These are phyloP conservation scores for Lonchura striata DNA, from an alignment of 2,113 vertebrate genomes.

Conservation along the genomic window DNA sequence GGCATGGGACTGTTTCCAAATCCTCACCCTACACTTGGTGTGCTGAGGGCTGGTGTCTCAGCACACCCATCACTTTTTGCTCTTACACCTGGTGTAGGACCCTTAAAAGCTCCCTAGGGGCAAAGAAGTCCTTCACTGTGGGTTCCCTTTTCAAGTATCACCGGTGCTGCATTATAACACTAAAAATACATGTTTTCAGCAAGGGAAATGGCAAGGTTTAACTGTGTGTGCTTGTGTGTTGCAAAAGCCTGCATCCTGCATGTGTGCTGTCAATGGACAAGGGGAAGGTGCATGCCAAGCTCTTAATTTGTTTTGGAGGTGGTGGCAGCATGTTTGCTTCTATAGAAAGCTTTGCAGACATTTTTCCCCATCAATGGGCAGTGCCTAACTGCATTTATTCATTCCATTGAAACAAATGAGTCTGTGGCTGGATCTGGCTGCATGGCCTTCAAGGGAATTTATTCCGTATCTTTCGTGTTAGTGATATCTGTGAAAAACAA, in stretches of 20 bases:
- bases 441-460: constrained; percentile 66
- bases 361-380: not conserved
- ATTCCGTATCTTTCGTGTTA: constrained; percentile 66
- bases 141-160: not conserved
- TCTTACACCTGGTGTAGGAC: not conserved
- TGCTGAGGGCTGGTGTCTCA: not conserved
- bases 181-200: not conserved
- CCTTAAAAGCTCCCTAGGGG: not conserved
- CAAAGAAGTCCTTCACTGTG: not conserved
- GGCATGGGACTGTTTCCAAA: not conserved
- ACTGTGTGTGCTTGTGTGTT: not conserved
- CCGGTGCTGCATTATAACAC: accelerated
- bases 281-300: not conserved
- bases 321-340: not conserved
- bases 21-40: not conserved
- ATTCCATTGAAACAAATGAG: constrained; percentile 48
- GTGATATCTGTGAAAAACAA: constrained; percentile 73
- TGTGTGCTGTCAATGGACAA: not conserved
- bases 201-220: not conserved
- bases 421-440: constrained; percentile 40
- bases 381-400: constrained; percentile 16
- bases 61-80: not conserved
- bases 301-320: constrained; percentile 19
- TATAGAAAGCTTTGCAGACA: constrained; percentile 2
- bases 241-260: not conserved